A percentile compares a stretch with the other conserved stretches of the same genome.
Conservation (phyloP, 2,113 vertebrate species). For the Salvelinus namaycush region DNA sequence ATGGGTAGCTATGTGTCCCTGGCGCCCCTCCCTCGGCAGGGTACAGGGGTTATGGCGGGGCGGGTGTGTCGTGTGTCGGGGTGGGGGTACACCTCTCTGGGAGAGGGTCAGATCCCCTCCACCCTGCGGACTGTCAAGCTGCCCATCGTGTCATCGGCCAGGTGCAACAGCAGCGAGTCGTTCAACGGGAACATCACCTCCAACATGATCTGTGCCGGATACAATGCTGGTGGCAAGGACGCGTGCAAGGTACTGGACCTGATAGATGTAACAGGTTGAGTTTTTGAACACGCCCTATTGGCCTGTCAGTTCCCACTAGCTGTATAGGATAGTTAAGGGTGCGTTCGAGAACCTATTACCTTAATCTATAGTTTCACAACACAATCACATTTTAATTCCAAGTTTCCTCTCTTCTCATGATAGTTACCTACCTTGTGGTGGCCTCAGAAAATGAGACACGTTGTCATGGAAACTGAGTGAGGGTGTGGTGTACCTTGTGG, state of each 20-base stretch:
- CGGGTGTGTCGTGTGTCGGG: constrained; percentile 77
- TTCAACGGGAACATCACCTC: constrained; percentile 74
- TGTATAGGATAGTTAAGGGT: no score
- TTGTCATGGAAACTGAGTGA: background rate
- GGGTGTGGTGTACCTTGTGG: background rate
- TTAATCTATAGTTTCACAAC: background rate
- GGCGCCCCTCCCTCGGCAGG: constrained; percentile 71
- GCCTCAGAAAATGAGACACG: background rate
- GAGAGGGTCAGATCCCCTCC: constrained; percentile 60
- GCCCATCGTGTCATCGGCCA: constrained; percentile 68
- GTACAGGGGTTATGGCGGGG: constrained; percentile 51
- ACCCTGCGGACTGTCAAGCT: constrained; percentile 71
- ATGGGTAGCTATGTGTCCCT: constrained; percentile 73
- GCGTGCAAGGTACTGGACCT: constrained; percentile 72
- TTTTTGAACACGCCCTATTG: background rate
- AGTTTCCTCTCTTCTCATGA: background rate
- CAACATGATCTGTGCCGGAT: constrained; percentile 81
- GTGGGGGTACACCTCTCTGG: constrained; percentile 74
- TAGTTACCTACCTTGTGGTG: background rate
- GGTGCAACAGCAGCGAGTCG: constrained; percentile 74
- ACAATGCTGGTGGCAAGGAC: constrained; percentile 73
- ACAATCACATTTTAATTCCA: background rate
- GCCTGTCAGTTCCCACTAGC: background rate
- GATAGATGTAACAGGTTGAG: background rate
- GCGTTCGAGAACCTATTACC: no score